Conservation (phyloP, 2,888 invertebrate species). For the Podabrus alpinus region DNA sequence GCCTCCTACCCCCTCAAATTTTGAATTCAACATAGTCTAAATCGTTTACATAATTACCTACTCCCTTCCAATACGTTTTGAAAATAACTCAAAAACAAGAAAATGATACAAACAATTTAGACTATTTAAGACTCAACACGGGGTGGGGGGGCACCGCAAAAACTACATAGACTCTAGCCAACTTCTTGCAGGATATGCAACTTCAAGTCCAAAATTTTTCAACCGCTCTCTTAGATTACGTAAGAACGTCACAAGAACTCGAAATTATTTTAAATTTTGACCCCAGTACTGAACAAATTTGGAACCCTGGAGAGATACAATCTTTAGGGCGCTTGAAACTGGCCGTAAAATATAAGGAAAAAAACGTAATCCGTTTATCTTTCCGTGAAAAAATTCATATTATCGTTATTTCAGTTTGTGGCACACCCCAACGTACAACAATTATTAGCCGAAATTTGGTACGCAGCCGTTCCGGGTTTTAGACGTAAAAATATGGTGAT, state of each 20-base stretch:
- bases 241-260: constrained; percentile 88
- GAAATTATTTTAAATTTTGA: constrained; percentile 94
- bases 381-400: not conserved
- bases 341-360: constrained; percentile 93
- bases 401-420: constrained; percentile 70
- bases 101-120: no score
- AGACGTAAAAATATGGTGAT: constrained; percentile 76
- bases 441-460: constrained; percentile 89
- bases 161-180: no score
- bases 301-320: constrained; percentile 82
- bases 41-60: no score
- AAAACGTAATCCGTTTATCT: constrained; percentile 68
- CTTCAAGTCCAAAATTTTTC: constrained; percentile 88
- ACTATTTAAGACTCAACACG: no score
- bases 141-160: no score
- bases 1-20: not conserved
- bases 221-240: constrained; percentile 87
- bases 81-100: no score
- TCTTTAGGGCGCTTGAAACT: constrained; percentile 79
- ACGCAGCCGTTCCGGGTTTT: constrained; percentile 93
- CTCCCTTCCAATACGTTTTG: no score
- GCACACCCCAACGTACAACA: constrained; percentile 95
- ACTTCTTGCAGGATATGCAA: constrained; percentile 63
- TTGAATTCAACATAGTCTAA: no score
- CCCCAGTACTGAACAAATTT: constrained; percentile 70